Percentiles rank a stretch among this genome's conserved stretches.
Evolutionary conservation across 1,140 invertebrate genomes (phyloP).

Genomic region (Drosophila erecta): DNA sequence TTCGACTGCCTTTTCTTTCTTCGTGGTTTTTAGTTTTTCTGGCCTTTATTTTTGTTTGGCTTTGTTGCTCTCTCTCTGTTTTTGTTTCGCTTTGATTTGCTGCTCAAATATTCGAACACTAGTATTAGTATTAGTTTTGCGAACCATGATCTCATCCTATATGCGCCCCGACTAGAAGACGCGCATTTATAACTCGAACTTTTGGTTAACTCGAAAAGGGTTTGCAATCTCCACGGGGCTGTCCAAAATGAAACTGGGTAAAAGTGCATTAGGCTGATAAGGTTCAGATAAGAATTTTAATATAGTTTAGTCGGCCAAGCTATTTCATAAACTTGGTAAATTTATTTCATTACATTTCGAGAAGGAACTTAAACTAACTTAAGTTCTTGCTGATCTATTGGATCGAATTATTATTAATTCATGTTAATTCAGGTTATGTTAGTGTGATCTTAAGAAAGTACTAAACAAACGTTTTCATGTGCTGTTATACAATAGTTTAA

Average conservation of each 20-base stretch:
- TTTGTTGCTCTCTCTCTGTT: conserved; percentile 46
- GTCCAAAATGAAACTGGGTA: neutral
- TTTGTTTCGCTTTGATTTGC: conserved; percentile 67
- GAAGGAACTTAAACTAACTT: neutral
- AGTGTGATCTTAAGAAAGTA: too few species aligned
- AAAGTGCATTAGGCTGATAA: neutral
- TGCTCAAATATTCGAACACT: conserved; percentile 43
- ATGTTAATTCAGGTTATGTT: too few species aligned
- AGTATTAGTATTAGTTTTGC: conserved; percentile 65
- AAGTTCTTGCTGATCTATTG: too few species aligned
- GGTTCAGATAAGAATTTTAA: neutral
- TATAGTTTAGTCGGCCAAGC: neutral
- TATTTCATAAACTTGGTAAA: neutral
- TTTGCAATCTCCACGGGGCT: conserved; percentile 4
- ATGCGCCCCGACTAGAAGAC: conserved; percentile 62
- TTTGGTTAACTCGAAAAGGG: conserved; percentile 36
- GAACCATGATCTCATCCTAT: conserved; percentile 75
- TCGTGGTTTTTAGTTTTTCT: conserved; percentile 13
- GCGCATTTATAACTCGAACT: conserved; percentile 58
- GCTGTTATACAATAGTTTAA: too few species aligned
- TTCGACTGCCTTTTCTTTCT: conserved; percentile 31
- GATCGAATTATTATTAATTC: too few species aligned
- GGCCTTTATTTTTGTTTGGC: conserved; percentile 56
- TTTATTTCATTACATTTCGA: neutral
- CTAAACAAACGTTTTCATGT: too few species aligned